These are phyloP conservation scores for Astreopora myriophthalma DNA, from an alignment of 64 coral and sea anemone species.

Conservation along the genomic window DNA sequence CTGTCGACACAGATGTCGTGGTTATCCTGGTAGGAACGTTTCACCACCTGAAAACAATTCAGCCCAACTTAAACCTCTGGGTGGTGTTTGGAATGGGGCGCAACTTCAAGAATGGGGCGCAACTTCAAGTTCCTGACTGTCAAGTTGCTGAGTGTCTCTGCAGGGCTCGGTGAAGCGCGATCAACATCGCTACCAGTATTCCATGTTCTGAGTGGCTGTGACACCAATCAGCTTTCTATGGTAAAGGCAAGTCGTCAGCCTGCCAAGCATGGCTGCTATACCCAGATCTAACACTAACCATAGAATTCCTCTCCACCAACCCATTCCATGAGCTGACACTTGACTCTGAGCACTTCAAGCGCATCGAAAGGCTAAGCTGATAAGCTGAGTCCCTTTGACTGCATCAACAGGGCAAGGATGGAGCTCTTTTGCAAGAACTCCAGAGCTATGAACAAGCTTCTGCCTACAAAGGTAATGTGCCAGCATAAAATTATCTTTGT, in stretches of 20 bases:
- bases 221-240: constrained; percentile 1
- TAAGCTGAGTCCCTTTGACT: not conserved
- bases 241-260: constrained; percentile 35
- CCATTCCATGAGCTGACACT: not conserved
- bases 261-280: constrained; percentile 43
- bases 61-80: constrained; percentile 22
- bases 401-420: not conserved
- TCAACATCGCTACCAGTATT: constrained; percentile 35
- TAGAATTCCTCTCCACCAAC: not conserved
- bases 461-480: not conserved
- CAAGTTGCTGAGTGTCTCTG: constrained; percentile 29
- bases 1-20: constrained; percentile 56
- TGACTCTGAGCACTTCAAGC: not conserved
- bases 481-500: no score
- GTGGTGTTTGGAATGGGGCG: constrained; percentile 58
- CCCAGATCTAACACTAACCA: not conserved
- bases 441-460: not conserved
- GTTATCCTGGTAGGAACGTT: constrained; percentile 52
- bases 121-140: constrained; percentile 20
- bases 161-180: constrained; percentile 2
- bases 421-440: not conserved
- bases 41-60: not conserved
- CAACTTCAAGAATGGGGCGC: constrained; percentile 34
- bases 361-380: not conserved
- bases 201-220: not conserved